Percentiles rank a stretch among this genome's conserved stretches.
Evolutionary conservation across 1,140 invertebrate species (phyloP).

Genomic region (Drosophila pectinifera): DNA sequence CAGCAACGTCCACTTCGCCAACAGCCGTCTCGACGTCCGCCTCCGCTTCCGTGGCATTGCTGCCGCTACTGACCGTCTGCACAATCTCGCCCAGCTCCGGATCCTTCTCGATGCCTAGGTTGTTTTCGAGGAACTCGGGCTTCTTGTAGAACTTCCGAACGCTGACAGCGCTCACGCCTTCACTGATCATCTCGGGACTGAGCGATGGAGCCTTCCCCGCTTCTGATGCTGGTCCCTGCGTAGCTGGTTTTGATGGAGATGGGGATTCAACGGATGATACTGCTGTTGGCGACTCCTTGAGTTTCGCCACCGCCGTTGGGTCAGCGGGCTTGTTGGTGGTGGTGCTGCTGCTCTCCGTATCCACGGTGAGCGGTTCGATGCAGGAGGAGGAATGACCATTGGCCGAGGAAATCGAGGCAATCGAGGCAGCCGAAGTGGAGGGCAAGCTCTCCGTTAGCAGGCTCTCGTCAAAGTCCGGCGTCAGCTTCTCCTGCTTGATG

Average conservation of each 20-base stretch:
- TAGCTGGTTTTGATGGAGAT: background rate
- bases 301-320: background rate
- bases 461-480: slow-evolving; percentile 59
- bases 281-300: slow-evolving; percentile 14
- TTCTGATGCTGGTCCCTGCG: background rate
- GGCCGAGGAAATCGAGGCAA: slow-evolving; percentile 7
- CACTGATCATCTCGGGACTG: slow-evolving; percentile 79
- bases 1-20: background rate
- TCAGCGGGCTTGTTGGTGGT: slow-evolving; percentile 7
- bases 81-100: slow-evolving; percentile 84
- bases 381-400: slow-evolving; percentile 51
- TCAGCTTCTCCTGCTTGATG: slow-evolving; percentile 72
- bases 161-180: slow-evolving; percentile 78
- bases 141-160: slow-evolving; percentile 84
- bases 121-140: slow-evolving; percentile 84
- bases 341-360: slow-evolving; percentile 35
- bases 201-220: slow-evolving; percentile 66
- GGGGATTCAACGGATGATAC: background rate
- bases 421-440: slow-evolving; percentile 33
- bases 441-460: slow-evolving; percentile 18
- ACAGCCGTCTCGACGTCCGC: background rate
- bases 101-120: slow-evolving; percentile 84
- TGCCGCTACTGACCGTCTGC: slow-evolving; percentile 62
- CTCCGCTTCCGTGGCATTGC: slow-evolving; percentile 13
- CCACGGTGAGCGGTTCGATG: slow-evolving; percentile 64